A percentile compares a stretch with the other conserved stretches of the same genome.
These are phyloP conservation scores for Teleogryllus occipitalis DNA, from an alignment of 1,140 invertebrate genomes.

Conservation along the genomic window DNA sequence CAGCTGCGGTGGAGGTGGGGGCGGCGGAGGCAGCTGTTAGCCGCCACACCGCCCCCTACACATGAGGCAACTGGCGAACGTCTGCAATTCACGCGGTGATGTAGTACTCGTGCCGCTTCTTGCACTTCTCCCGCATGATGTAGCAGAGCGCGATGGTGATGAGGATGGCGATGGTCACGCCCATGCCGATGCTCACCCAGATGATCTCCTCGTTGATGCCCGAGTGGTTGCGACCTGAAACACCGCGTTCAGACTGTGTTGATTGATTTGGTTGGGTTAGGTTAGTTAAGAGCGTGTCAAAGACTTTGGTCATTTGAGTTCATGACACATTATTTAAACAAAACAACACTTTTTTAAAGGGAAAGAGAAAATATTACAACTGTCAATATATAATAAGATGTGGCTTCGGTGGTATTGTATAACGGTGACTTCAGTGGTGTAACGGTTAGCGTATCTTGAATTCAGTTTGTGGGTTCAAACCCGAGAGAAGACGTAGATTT, in stretches of 20 bases:
- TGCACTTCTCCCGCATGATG: slow-evolving; percentile 67
- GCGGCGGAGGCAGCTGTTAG: neutral
- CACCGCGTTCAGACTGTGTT: neutral
- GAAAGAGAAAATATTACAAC: no score
- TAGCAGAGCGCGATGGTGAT: slow-evolving; percentile 73
- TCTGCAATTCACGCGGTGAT: slow-evolving; percentile 20
- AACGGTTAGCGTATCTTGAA: no score
- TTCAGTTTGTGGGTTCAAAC: no score
- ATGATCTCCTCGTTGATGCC: slow-evolving; percentile 79
- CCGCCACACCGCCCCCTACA: neutral
- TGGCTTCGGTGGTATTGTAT: no score
- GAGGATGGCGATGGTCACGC: slow-evolving; percentile 67
- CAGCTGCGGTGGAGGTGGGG: neutral
- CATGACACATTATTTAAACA: no score
- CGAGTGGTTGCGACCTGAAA: slow-evolving; percentile 61
- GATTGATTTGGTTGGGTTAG: no score
- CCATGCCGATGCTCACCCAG: slow-evolving; percentile 78
- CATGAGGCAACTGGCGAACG: neutral
- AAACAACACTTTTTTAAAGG: no score
- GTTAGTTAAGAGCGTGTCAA: no score
- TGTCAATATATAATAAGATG: no score
- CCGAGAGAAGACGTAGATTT: no score
- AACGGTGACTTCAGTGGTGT: no score
- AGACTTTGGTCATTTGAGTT: no score
- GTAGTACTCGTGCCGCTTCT: slow-evolving; percentile 57